phyloP scores from a whole-genome alignment of 2,113 vertebrate species.

The Cichladusa arquata region DNA sequence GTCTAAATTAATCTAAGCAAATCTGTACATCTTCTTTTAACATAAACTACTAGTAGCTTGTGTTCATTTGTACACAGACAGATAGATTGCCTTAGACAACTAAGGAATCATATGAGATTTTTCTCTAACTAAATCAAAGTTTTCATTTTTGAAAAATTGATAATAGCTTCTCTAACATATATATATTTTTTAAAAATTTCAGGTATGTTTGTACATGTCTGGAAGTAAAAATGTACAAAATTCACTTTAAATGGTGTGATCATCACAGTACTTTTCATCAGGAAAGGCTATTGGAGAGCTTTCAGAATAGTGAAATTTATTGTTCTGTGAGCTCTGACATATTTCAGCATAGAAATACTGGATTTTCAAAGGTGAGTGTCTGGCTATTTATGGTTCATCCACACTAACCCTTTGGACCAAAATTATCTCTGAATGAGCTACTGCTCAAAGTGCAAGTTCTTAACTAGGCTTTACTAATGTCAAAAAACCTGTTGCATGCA shows the following conservation, averaged over 20 bases:
- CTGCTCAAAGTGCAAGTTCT: not conserved
- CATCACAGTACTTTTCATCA: not conserved
- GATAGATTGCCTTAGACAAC: not conserved
- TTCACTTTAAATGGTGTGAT: not conserved
- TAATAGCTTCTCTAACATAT: not conserved
- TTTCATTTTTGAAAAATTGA: not conserved
- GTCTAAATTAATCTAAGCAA: constrained; percentile 58
- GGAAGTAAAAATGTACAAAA: not conserved
- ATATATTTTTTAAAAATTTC: not conserved
- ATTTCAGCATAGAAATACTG: not conserved
- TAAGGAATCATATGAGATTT: not conserved
- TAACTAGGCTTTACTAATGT: not conserved
- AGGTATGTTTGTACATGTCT: not conserved
- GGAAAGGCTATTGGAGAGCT: not conserved
- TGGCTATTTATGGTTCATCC: not conserved
- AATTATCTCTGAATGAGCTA: not conserved
- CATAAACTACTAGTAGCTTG: not conserved
- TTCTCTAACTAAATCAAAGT: not conserved
- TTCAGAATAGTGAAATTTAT: not conserved
- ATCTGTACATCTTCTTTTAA: constrained; percentile 26
- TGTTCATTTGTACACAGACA: not conserved
- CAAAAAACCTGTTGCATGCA: not conserved
- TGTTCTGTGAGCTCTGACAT: not conserved
- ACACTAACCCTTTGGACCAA: not conserved
- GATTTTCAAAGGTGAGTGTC: not conserved